Base-by-base conservation (phyloP, 2,797 vertebrate species). In the Poeciliopsis gracilis region DNA sequence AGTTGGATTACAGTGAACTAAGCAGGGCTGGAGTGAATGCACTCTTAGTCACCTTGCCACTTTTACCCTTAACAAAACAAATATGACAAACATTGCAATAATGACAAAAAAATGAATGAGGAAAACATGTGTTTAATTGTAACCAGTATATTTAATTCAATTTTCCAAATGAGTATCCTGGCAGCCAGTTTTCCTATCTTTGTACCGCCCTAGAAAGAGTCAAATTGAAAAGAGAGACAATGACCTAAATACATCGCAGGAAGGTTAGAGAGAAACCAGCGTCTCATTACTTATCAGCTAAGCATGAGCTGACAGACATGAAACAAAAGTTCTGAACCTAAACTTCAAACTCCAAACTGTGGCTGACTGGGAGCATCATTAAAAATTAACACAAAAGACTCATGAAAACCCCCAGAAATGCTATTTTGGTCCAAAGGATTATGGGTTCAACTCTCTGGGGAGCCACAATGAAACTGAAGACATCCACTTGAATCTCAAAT, bases 241-340 rank as follows among this genome's bases (percentile, higher is more conserved):
- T 75, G 82, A 79, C 87, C 89, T 82, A 84, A 92, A 88, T 91
- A 87, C 67, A 85, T 81, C 75, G 84, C 43, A 72, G 73, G 69
- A 82, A 87, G 82, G 77, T 83, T 72, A 85, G 73, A 9, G 33
- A 84, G 82, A 83, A 43, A 84, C 87, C 71, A 79, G 73, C n/a
- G 63, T 81, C 73, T 85, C 47, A 87, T 84, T 84, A 82, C 61
- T 83, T 46, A 79, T 76, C 83, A 82, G 69, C 71, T 78, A 78
- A 75, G 77, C 43, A 83, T 46, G 82, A 67, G 84, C 71, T 76
- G 72, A 77, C 73, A 71, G n/a, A 38, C 36, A 77, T 25, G 61
- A 11, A 36, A 15, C 11, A 38, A 81, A 74, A 51, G 30, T 61
- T 77, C 15, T 67, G 71, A 75, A 73, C 33, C 67, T 55, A 55